Evolutionary conservation across 2,888 invertebrate genomes (phyloP).

Genomic region (Agrotis clavis): DNA sequence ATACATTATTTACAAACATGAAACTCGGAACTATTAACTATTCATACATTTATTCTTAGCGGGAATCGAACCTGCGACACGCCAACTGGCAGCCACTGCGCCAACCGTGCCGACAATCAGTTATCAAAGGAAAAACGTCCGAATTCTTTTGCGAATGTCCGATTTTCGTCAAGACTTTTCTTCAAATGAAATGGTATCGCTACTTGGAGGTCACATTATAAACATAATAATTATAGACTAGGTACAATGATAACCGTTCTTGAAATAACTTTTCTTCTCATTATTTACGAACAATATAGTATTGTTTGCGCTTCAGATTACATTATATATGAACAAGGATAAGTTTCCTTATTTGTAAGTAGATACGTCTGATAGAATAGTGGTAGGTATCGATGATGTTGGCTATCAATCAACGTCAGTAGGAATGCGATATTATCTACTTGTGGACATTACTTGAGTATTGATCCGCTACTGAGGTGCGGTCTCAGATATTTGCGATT

Average conservation of each 20-base stretch:
- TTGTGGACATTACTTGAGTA: constrained; percentile 42
- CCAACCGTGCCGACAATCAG: too few relatives aligned
- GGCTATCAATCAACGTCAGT: constrained; percentile 42
- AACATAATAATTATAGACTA: neutral
- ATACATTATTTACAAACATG: too few relatives aligned
- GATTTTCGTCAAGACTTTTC: too few relatives aligned
- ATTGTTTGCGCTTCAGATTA: constrained; percentile 39
- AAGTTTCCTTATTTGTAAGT: constrained; percentile 40
- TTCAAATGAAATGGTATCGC: too few relatives aligned
- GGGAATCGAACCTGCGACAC: too few relatives aligned
- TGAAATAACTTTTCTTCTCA: constrained; percentile 37
- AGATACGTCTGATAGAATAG: constrained; percentile 44
- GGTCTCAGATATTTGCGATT: constrained; percentile 19
- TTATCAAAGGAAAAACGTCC: too few relatives aligned
- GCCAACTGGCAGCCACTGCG: too few relatives aligned
- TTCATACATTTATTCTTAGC: too few relatives aligned
- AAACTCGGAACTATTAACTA: too few relatives aligned
- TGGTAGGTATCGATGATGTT: constrained; percentile 47
- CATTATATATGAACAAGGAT: constrained; percentile 43
- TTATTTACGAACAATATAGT: constrained; percentile 48
- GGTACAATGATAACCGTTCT: constrained; percentile 18
- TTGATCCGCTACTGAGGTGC: constrained; percentile 45
- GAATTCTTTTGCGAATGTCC: too few relatives aligned
- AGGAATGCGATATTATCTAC: constrained; percentile 44
- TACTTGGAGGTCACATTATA: constrained; percentile 13